Evolutionary conservation across 2,888 invertebrate genomes (phyloP).

Genomic region (Podabrus alpinus): DNA sequence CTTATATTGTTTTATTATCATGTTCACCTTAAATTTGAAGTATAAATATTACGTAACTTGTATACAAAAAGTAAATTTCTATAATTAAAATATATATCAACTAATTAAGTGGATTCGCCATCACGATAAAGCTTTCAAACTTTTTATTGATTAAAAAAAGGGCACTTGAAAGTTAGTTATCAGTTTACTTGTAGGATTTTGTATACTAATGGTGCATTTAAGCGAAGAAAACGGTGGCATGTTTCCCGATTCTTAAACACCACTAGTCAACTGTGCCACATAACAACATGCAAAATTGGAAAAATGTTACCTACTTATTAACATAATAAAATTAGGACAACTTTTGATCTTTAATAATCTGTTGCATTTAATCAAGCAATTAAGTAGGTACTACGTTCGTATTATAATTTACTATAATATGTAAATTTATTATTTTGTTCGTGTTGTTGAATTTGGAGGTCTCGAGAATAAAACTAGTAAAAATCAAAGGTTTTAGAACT

Average conservation of each 20-base stretch:
- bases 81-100: not conserved
- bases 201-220: not conserved
- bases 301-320: not conserved
- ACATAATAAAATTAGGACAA: not conserved
- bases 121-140: slow-evolving; percentile 16
- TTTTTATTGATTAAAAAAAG: slow-evolving; percentile 12
- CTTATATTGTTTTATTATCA: not conserved
- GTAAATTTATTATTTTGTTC: not conserved
- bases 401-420: not conserved
- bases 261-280: slow-evolving; percentile 18
- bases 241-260: slow-evolving; percentile 18
- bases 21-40: not conserved
- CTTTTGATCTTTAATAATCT: not conserved
- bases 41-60: not conserved
- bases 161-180: slow-evolving; percentile 13
- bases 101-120: slow-evolving; percentile 3
- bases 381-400: not conserved
- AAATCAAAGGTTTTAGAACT: not conserved
- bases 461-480: not conserved
- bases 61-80: not conserved
- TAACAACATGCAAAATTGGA: not conserved
- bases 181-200: slow-evolving; percentile 4
- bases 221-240: slow-evolving; percentile 6
- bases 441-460: not conserved
- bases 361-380: not conserved